Percentiles rank a stretch among this genome's conserved stretches.
These are phyloP conservation scores for Hirudo medicinalis DNA, from an alignment of 1,140 invertebrate genomes.

Conservation along the genomic window DNA sequence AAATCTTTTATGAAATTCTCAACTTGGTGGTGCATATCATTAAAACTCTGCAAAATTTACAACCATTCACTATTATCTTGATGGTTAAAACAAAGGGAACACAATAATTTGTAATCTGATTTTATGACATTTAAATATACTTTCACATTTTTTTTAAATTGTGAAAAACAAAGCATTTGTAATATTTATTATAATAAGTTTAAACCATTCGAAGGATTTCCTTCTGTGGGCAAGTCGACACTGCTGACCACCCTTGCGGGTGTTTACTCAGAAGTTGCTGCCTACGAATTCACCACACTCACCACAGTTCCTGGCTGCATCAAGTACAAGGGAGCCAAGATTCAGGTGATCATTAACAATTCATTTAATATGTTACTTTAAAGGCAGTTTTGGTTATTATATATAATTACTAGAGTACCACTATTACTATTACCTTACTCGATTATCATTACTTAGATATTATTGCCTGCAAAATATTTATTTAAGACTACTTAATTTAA, in stretches of 20 bases:
- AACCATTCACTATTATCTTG: background rate
- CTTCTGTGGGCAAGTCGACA: conserved; percentile 97
- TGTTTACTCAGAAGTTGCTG: conserved; percentile 97
- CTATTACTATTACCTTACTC: too few relatives aligned
- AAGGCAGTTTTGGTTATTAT: too few relatives aligned
- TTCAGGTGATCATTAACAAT: conserved; percentile 55
- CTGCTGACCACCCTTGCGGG: conserved; percentile 89
- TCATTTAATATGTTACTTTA: background rate
- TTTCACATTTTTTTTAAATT: too few relatives aligned
- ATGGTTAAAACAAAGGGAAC: background rate
- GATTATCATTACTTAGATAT: too few relatives aligned
- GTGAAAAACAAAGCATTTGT: too few relatives aligned
- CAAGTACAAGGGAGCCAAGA: conserved; percentile 98
- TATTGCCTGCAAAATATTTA: too few relatives aligned
- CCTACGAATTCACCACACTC: conserved; percentile 97
- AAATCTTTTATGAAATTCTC: too few relatives aligned
- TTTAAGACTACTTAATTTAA: background rate
- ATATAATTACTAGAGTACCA: too few relatives aligned
- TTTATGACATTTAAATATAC: background rate
- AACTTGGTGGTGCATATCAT: too few relatives aligned
- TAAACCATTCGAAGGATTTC: conserved; percentile 60
- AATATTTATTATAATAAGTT: background rate
- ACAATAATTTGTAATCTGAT: too few relatives aligned
- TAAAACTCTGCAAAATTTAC: background rate
- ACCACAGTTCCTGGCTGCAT: conserved; percentile 99